A percentile compares a stretch with the other conserved stretches of the same genome.
Conservation (phyloP, 2,888 invertebrate genomes). For the Isoperla grammatica region DNA sequence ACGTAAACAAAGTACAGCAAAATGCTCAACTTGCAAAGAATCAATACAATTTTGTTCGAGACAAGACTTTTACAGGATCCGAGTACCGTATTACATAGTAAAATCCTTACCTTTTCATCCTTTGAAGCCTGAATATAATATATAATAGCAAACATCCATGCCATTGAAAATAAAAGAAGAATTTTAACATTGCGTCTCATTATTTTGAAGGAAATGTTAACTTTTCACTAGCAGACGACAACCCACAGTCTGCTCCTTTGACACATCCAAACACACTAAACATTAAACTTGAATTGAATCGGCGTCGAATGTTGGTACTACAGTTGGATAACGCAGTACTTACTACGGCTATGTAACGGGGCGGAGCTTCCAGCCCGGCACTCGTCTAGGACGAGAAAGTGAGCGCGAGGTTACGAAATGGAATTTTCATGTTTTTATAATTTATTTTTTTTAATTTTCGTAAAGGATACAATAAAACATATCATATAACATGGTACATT, state of each 20-base stretch:
- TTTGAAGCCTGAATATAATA: constrained; percentile 55
- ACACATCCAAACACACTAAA: constrained; percentile 25
- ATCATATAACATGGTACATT: no score
- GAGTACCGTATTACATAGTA: neutral
- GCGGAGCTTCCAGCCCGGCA: no score
- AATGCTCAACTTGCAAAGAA: neutral
- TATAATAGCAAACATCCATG: constrained; percentile 59
- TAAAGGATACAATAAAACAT: no score
- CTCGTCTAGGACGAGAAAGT: no score
- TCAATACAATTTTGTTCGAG: neutral
- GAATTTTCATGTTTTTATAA: no score
- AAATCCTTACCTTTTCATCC: constrained; percentile 49
- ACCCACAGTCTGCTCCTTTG: constrained; percentile 6
- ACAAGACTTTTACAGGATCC: neutral
- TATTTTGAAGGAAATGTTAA: constrained; percentile 22
- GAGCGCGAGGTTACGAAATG: no score
- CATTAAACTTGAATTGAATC: neutral
- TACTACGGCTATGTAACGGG: no score
- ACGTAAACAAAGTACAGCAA: neutral
- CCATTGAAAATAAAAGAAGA: constrained; percentile 53
- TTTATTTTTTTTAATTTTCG: no score
- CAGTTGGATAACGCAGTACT: no score
- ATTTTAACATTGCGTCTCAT: constrained; percentile 60
- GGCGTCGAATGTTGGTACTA: no score
- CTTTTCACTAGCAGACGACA: constrained; percentile 6